Evolutionary conservation across 1,140 invertebrate genomes (phyloP).

Genomic region (Drosophila serrata): DNA sequence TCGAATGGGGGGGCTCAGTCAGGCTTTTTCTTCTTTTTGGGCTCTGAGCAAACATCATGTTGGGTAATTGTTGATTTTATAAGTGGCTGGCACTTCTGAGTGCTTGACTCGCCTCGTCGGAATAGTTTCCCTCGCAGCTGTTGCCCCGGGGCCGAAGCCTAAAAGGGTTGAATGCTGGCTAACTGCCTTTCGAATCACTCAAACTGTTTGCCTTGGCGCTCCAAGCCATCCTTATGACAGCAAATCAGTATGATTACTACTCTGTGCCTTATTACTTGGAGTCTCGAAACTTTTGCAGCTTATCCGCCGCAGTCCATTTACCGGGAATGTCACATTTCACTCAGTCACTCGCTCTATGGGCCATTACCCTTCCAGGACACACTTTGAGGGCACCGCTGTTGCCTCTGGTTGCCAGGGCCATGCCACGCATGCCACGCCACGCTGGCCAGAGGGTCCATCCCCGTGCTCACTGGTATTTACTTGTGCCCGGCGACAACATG

Average conservation of each 20-base stretch:
- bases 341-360: constrained; percentile 33
- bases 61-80: constrained; percentile 72
- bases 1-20: constrained; percentile 11
- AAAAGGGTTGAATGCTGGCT: constrained; percentile 24
- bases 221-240: constrained; percentile 36
- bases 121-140: constrained; percentile 43
- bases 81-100: constrained; percentile 55
- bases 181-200: constrained; percentile 24
- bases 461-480: constrained; percentile 51
- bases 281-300: constrained; percentile 20
- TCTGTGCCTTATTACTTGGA: background rate
- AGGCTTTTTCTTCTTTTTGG: constrained; percentile 21
- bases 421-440: constrained; percentile 3
- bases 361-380: constrained; percentile 53
- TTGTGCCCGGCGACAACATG: constrained; percentile 48
- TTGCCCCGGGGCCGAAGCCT: constrained; percentile 4
- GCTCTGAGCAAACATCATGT: constrained; percentile 62
- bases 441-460: constrained; percentile 10
- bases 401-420: constrained; percentile 4
- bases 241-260: constrained; percentile 34
- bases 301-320: constrained; percentile 48
- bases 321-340: constrained; percentile 43
- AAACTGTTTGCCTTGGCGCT: constrained; percentile 5
- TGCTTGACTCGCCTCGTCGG: constrained; percentile 46
- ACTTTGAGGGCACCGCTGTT: constrained; percentile 42